Conservation (phyloP, 2,888 invertebrate species). For the Neocrepidodera transversa region DNA sequence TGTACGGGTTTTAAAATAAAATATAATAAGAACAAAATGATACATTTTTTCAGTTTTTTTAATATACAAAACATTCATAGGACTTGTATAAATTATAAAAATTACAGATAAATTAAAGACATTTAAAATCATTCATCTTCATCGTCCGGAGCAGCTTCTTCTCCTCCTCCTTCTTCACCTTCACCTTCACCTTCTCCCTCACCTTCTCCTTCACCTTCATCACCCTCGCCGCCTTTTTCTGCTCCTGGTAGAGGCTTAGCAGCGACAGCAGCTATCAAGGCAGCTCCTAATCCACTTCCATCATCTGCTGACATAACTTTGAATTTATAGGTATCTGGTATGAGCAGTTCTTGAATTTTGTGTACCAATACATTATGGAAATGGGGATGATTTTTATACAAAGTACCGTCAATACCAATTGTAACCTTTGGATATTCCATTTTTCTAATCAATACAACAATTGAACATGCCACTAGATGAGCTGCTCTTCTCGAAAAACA, state of each 20-base stretch:
- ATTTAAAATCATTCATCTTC: no score
- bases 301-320: constrained; percentile 95
- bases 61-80: no score
- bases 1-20: no score
- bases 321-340: constrained; percentile 69
- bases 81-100: no score
- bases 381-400: constrained; percentile 96
- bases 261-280: constrained; percentile 93
- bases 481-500: constrained; percentile 93
- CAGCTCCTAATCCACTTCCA: constrained; percentile 96
- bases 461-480: constrained; percentile 89
- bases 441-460: constrained; percentile 88
- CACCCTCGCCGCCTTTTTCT: constrained; percentile 1
- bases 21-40: no score
- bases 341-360: constrained; percentile 37
- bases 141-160: no score
- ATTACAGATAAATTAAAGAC: no score
- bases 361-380: constrained; percentile 64
- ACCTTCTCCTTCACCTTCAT: neutral
- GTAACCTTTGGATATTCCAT: constrained; percentile 88
- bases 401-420: constrained; percentile 96
- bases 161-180: neutral
- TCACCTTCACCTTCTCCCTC: neutral
- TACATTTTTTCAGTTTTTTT: no score
- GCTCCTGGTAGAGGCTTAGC: constrained; percentile 27